Base-by-base conservation (phyloP, 92 coral and sea anemone genomes). In the Zoanthus sansibaricus region DNA sequence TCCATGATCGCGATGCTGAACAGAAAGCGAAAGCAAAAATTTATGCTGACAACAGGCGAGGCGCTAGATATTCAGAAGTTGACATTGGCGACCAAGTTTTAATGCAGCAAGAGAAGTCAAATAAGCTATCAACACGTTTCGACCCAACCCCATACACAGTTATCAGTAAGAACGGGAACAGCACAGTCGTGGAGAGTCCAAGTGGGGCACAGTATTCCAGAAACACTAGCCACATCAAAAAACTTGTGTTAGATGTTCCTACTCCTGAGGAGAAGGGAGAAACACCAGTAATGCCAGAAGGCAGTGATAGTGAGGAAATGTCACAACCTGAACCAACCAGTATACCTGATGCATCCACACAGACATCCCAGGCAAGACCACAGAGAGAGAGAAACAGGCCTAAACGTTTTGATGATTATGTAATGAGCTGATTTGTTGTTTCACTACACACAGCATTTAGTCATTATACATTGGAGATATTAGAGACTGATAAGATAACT, bases 11-110 rank as follows among this genome's bases (percentile, higher is more conserved):
- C 31, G 82, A 84, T 54, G 17, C 44, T 10, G 73, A 84, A 25
- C 82, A 84, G 82, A 84, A 84, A 17, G 74, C 79, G 55, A 83
- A 83, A 71, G 79, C 87, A 76, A 84, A 84, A 71, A 88, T 68
- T 25, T 78, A 90, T 25, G 87, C 89, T 15, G 84, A 90, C 49
- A 71, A 71, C 30, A 33, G 80, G 73, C 77, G 82, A 44, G 74
- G 77, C 15, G 88, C 88, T 33, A 71, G 78, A 30, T 71, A 72
- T 32, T 84, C 80, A 21, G 80, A 54, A 31, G 72, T 89, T 58
- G 77, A 78, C 79, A 68, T 77, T 52, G 92, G 92, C 48, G 89
- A 37, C 42, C 42, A 37, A 4, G 42, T 37, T 37, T 37, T 37
- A 37, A 4, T 37, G 42, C 42, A 37, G 85, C 64, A 89, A 69